Evolutionary conservation across 2,113 vertebrate genomes (phyloP), one percentile per base, ranked within the genome.

Genomic region (Orientallactaga bullata): DNA sequence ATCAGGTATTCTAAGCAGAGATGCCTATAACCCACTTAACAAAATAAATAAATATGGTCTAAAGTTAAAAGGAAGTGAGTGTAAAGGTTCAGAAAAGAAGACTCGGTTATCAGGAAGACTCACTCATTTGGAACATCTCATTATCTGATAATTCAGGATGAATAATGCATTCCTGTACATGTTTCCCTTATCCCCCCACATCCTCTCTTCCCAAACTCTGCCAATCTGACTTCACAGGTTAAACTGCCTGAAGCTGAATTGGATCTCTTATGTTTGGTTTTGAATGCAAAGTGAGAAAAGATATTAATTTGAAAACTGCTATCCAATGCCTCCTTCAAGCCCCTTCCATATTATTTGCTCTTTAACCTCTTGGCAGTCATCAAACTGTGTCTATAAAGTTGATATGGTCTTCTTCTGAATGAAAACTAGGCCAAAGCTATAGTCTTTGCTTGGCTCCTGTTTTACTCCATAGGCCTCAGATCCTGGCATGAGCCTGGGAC

Each of bases 111-210:
- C 92, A 73, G 74, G 79, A 94, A 96, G 90, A 51, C 47, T 84
- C 90, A 72, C 76, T 95, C 95, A 92, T 84, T 68, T 58, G 90
- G 93, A 96, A 96, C 95, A 95, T 85, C 92, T 96, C 91, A 95
- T 95, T 95, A 96, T 96, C 93, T 95, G 96, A 97, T 92, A 93
- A 80, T 37, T 55, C 0, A 1, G 63, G 61, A 93, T 90, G 91
- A 95, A 92, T 91, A 95, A 97, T 88, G 78, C 90, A 90, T 86
- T 47, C 60, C 81, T 39, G 28, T 24, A 32, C 37, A 15, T 89
- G 77, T 85, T 61, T 61, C 90, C 42, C 2, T 15, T 32, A 66
- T 72, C 16, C 26, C 6, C 51, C 91, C 61, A 55, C 18, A 72
- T 74, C 69, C 85, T 90, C 17, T 66, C 78, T 93, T 85, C 35